Evolutionary conservation across 1,140 invertebrate species (phyloP).

Genomic region (Zaprionus lachaisei): DNA sequence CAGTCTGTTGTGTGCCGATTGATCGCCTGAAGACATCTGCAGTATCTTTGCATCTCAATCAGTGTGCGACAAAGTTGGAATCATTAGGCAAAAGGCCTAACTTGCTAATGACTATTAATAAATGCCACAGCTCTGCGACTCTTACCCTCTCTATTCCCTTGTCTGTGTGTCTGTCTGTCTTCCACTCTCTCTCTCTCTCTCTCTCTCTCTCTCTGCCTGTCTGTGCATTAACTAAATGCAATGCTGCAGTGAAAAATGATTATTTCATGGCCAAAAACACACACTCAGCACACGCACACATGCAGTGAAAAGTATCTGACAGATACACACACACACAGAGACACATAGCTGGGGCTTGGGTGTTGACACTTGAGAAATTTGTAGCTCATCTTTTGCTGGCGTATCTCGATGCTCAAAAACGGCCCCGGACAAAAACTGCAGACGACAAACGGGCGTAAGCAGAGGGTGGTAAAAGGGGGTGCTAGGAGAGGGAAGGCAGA

Average conservation of each 20-base stretch:
- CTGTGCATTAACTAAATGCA: slow-evolving; percentile 71
- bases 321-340: slow-evolving; percentile 29
- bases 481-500: background rate
- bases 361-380: slow-evolving; percentile 84
- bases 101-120: slow-evolving; percentile 72
- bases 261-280: slow-evolving; percentile 73
- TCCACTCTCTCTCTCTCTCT: background rate
- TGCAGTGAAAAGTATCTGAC: slow-evolving; percentile 61
- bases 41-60: slow-evolving; percentile 54
- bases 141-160: background rate
- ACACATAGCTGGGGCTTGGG: slow-evolving; percentile 44
- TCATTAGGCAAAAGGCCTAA: slow-evolving; percentile 31
- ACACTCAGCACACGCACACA: slow-evolving; percentile 5
- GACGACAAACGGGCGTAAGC: slow-evolving; percentile 33
- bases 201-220: background rate
- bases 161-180: background rate
- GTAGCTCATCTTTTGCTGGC: slow-evolving; percentile 81
- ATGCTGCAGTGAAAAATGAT: slow-evolving; percentile 68
- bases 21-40: slow-evolving; percentile 48
- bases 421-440: slow-evolving; percentile 70
- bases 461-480: background rate
- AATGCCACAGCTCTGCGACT: slow-evolving; percentile 47
- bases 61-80: slow-evolving; percentile 34
- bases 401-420: slow-evolving; percentile 72
- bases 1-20: slow-evolving; percentile 72